Base-by-base conservation (phyloP, 2,888 invertebrate genomes). In the Drosophila histrio region DNA sequence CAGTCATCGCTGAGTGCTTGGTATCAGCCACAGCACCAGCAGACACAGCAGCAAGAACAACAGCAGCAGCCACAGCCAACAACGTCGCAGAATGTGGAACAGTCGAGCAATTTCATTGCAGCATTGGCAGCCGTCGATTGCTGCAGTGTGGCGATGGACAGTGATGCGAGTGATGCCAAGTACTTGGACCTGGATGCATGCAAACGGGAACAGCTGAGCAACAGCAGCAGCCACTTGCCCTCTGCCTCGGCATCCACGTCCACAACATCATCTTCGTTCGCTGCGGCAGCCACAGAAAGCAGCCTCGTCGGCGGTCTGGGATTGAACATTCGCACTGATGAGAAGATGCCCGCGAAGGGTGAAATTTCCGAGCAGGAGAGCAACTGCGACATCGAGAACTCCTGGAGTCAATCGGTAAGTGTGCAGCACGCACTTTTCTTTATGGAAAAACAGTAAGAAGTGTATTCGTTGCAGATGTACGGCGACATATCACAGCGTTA, bases 361-460 rank as follows among this genome's bases (percentile, higher is more conserved):
- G 97, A 97, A 91, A 93, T 97, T 38, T 96, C 96, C 11, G 97
- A 96, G 13, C 97, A 96, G 90, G 97, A 97, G 90, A 96, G 96
- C 91, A 95, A 96, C 88, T 96, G 96, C 9, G 95, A 95, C 78
- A 95, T 95, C 89, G 96, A 96, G 79, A 91, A 92, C 75, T 94
- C 95, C 2, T 96, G 96, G 94, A 95, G 94, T 70, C 91, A 92
- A 77, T 91, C 95, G 93, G 94, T 96, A 91, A 52, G 63, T 61
- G 6, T 6, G 19, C 3, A 4, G 5, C 11, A 19, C 11, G 30
- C 11, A 8, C 4, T 13, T 2, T 43, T 9, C 8, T 13, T 9
- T 26, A 8, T 15, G 4, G 2, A 1, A 9, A 5, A 22, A 26
- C n/a, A n/a, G n/a, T n/a, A n/a, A 11, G 3, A 6, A 15, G 7